phyloP scores from a whole-genome alignment of 30 jellyfish, hydroid and myxozoan genomes.

The Hydra vulgaris region DNA sequence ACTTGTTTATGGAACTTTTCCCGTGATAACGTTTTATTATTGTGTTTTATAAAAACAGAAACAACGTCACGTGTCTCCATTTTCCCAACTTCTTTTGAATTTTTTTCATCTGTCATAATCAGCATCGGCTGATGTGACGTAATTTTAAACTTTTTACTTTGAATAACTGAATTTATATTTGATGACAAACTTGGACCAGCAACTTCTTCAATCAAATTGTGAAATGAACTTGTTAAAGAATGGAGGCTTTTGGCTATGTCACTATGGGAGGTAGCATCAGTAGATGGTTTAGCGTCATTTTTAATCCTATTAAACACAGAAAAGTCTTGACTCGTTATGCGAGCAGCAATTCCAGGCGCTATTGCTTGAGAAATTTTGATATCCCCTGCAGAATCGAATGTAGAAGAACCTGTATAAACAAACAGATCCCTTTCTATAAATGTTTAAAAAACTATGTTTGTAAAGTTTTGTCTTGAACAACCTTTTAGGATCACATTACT shows the following conservation, averaged over 20 bases:
- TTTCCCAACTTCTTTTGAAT: not conserved
- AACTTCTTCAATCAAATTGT: not conserved
- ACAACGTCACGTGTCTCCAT: not conserved
- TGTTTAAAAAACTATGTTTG: not conserved
- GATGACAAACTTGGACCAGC: not conserved
- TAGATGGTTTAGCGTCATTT: not conserved
- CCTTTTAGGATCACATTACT: too few relatives aligned
- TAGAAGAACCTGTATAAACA: not conserved
- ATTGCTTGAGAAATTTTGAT: slow-evolving; percentile 31
- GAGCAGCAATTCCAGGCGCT: slow-evolving; percentile 67
- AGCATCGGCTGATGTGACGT: not conserved
- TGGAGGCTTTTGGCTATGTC: not conserved
- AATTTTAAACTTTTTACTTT: not conserved
- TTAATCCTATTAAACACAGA: slow-evolving; percentile 30
- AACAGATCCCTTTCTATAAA: not conserved
- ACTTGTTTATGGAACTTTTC: not conserved
- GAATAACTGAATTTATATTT: not conserved
- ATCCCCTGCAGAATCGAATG: too few relatives aligned
- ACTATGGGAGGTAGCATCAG: not conserved
- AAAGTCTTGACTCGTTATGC: slow-evolving; percentile 51
- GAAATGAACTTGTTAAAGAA: not conserved
- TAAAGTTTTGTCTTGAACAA: too few relatives aligned
- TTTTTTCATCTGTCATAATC: too few relatives aligned
- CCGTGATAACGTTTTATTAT: not conserved
- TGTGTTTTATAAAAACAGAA: not conserved